A percentile compares a stretch with the other conserved stretches of the same genome.
Evolutionary conservation across 2,888 invertebrate genomes (phyloP).

Genomic region (Temnothorax unifasciatus): DNA sequence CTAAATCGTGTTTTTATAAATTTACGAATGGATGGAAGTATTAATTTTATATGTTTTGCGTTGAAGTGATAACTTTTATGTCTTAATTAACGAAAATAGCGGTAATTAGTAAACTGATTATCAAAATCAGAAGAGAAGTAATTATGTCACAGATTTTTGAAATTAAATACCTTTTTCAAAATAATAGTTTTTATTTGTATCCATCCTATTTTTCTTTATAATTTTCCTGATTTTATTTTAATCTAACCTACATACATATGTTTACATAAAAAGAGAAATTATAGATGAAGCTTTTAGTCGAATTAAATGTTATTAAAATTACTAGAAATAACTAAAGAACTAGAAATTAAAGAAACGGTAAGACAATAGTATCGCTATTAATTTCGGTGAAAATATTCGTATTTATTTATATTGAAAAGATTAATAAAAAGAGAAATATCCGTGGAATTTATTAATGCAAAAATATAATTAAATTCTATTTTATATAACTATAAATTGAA

Average conservation of each 20-base stretch:
- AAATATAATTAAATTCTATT: background rate
- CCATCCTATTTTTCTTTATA: background rate
- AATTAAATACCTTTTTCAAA: background rate
- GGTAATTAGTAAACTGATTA: background rate
- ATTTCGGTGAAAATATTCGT: background rate
- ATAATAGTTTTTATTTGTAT: background rate
- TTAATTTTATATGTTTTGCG: background rate
- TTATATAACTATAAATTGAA: background rate
- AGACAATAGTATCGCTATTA: background rate
- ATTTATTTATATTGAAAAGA: constrained; percentile 7
- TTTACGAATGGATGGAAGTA: background rate
- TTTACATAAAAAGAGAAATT: background rate
- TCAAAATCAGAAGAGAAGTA: background rate
- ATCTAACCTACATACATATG: background rate
- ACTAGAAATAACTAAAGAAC: background rate
- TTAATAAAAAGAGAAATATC: background rate
- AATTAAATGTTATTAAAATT: constrained; percentile 2
- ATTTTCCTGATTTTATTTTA: background rate
- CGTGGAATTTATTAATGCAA: background rate
- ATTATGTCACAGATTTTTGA: background rate
- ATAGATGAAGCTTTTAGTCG: background rate
- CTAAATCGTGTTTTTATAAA: background rate
- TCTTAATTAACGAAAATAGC: background rate
- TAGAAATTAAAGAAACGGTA: background rate
- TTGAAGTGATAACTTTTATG: background rate